Evolutionary conservation across 35 echinoderm and acorn worm genomes (phyloP), one percentile per base, ranked within the genome.

Genomic region (Diadema setosum): DNA sequence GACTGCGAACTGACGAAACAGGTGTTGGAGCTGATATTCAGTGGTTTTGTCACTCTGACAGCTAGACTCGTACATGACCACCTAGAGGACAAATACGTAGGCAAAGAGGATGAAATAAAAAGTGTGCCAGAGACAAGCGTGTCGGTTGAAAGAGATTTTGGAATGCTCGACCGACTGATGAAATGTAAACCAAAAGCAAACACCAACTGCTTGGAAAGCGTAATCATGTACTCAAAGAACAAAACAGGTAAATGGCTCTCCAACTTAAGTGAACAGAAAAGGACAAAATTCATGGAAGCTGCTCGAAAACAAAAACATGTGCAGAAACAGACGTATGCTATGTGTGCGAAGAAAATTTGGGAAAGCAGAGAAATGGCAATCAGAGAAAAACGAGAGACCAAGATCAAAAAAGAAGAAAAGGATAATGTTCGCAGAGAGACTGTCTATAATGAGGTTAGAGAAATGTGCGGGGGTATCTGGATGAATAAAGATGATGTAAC

Each of bases 91-190:
- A 92, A 55, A 69, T 55, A 43, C 69, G 20, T 29, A 39, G 69
- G 21, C 27, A 4, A 36, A 75, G 69, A 75, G 6, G 32, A 20
- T 9, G 69, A 75, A 75, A 20, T 75, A 36, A 32, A 36, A 20
- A 92, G 90, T 78, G 90, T 86, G 48, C 90, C 90, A 29, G 86
- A 67, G 65, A 92, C 90, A 52, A 92, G 86, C 34, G 55, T 45
- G 4, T 55, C 24, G 8, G 69, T 73, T 24, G 83, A 92, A 61
- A 50, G 83, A 9, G 70, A 92, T 40, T 92, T 92, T 86, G 90
- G 82, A 26, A 92, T 84, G 81, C 64, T 91, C 3, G 89, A 91
- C 24, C 23, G 89, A 50, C 17, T 70, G 17, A 69, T 85, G 82
- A 69, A 65, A 73, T 40, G 36, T 24, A 91, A 91, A 42, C 89